These are phyloP conservation scores for Coenobita brevimanus DNA, from an alignment of 1,140 invertebrate species.

Conservation along the genomic window DNA sequence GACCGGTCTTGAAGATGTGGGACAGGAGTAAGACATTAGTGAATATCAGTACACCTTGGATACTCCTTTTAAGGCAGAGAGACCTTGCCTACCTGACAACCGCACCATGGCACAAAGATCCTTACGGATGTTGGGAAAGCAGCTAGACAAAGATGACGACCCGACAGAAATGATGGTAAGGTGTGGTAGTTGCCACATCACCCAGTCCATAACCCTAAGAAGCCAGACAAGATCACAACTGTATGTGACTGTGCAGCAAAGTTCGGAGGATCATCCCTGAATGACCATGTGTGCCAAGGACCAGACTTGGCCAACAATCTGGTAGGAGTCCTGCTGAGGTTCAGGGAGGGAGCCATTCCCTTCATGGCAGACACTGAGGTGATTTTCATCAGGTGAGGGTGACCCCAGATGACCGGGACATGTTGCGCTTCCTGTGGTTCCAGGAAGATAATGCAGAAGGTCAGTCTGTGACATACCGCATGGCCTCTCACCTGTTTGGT, in stretches of 20 bases:
- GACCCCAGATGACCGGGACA: neutral
- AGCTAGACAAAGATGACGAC: no score
- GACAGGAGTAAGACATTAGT: no score
- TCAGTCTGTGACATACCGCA: neutral
- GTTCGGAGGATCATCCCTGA: neutral
- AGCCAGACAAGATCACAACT: neutral
- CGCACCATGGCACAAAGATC: no score
- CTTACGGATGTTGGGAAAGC: no score
- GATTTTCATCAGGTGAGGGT: conserved; percentile 5
- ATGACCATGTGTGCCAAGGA: neutral
- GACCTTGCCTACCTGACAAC: no score
- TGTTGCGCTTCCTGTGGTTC: conserved; percentile 2
- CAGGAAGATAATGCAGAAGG: neutral
- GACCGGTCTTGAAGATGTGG: no score
- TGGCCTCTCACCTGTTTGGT: conserved; percentile 10
- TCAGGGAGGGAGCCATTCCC: no score
- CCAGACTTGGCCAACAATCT: conserved; percentile 19
- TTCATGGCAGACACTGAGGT: conserved; percentile 8
- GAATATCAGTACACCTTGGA: no score
- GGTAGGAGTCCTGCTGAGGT: no score
- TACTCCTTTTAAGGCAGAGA: no score
- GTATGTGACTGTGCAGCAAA: conserved; percentile 10
- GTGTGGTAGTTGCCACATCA: conserved; percentile 38
- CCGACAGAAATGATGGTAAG: no score
- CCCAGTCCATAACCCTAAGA: neutral